Conservation (phyloP, 2,888 invertebrate species). For the Aphrophora alni region DNA sequence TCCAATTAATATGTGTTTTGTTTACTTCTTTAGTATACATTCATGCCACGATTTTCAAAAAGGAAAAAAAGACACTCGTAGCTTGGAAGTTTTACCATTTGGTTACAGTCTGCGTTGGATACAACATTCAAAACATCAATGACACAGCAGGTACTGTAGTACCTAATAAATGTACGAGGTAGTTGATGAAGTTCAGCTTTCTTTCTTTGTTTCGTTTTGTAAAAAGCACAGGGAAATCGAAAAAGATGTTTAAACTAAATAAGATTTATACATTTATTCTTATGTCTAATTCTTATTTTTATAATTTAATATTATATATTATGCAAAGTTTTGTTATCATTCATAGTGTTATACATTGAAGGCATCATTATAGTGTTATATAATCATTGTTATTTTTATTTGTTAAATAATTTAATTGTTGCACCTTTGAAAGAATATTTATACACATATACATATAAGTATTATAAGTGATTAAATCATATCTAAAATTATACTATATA, state of each 20-base stretch:
- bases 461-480: too few species aligned
- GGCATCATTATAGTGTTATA: not conserved
- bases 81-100: slow-evolving; percentile 36
- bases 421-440: too few species aligned
- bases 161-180: too few species aligned
- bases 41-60: slow-evolving; percentile 48
- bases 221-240: not conserved
- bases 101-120: slow-evolving; percentile 44
- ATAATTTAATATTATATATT: not conserved
- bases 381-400: too few species aligned
- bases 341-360: not conserved
- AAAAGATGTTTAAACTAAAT: not conserved
- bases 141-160: not conserved
- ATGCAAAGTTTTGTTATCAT: not conserved
- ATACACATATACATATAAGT: too few species aligned
- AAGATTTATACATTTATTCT: not conserved
- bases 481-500: too few species aligned
- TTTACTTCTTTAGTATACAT: slow-evolving; percentile 47
- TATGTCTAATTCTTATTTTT: not conserved
- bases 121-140: not conserved
- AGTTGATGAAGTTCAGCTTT: too few species aligned
- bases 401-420: too few species aligned
- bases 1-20: too few species aligned
- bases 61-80: slow-evolving; percentile 42
- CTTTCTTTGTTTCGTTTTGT: too few species aligned